These are phyloP conservation scores for Dreissena rostriformis DNA, from an alignment of 1,140 invertebrate species.

Conservation along the genomic window DNA sequence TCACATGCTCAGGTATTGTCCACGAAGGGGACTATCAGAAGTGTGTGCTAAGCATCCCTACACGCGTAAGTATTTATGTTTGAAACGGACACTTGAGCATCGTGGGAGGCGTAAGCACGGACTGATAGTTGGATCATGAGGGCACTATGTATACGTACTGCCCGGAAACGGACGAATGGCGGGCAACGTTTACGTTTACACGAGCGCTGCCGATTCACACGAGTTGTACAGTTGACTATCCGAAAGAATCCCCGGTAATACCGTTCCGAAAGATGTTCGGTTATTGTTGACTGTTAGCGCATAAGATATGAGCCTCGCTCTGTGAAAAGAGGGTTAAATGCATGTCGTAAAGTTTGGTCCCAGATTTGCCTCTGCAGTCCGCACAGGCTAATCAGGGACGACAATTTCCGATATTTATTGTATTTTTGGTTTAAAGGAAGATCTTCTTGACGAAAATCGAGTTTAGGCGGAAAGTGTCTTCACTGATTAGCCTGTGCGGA, in stretches of 20 bases:
- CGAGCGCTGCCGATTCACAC: slow-evolving; percentile 11
- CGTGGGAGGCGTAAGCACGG: slow-evolving; percentile 20
- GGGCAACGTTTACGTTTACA: neutral
- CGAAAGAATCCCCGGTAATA: slow-evolving; percentile 33
- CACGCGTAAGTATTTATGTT: slow-evolving; percentile 41
- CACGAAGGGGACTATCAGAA: slow-evolving; percentile 30
- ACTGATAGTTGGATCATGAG: neutral
- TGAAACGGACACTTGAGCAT: neutral
- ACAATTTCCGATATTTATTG: too few relatives aligned
- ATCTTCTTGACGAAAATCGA: too few relatives aligned
- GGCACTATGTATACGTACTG: slow-evolving; percentile 23
- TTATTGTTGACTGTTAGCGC: slow-evolving; percentile 21
- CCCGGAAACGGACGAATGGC: slow-evolving; percentile 26
- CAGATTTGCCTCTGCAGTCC: too few relatives aligned
- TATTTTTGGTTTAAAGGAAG: too few relatives aligned
- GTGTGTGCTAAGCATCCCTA: slow-evolving; percentile 23
- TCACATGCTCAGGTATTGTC: slow-evolving; percentile 38
- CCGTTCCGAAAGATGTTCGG: slow-evolving; percentile 42
- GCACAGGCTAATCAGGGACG: too few relatives aligned
- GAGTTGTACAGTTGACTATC: slow-evolving; percentile 32
- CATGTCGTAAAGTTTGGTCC: too few relatives aligned
- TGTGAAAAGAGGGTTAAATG: too few relatives aligned
- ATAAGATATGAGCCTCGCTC: too few relatives aligned
- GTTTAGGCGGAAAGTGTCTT: too few relatives aligned
- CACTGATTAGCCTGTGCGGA: too few relatives aligned